Evolutionary conservation across 1,140 invertebrate species (phyloP), one percentile per base, ranked within the genome.

Genomic region (Stegodyphus mimosarum): DNA sequence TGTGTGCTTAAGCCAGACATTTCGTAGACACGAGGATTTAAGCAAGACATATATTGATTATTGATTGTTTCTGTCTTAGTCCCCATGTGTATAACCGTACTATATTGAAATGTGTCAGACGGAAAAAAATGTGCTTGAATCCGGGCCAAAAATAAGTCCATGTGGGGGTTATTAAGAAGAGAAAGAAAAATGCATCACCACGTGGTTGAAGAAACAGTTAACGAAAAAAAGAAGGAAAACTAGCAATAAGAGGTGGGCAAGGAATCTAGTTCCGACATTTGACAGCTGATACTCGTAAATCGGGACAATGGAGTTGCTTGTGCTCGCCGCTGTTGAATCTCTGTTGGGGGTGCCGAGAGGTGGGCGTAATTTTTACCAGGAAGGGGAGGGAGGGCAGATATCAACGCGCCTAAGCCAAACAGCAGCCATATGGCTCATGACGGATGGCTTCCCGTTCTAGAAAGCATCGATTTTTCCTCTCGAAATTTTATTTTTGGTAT

Each of bases 281-380:
- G 77, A 79, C 77, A 79, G 77, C 77, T 79, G 77, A 79, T 79
- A 64, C 60, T 70, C 77, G 77, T 79, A 79, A 79, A 79, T 79
- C 77, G 66, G 77, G 18, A 79, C 77, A 79, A 79, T 70, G 55
- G 77, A 79, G 33, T 79, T 66, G 66, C 17, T 49, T 33, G 66
- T 79, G 77, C 51, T 48, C n/a, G 66, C 11, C 52, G 60, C 48
- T 15, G 53, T 50, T 18, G 33, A 48, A 13, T 49, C 64, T 18
- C 17, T 17, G 18, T 18, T 50, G 7, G 51, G 18, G 60, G 33
- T 18, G 49, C 53, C 0, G 49, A n/a, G 48, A 48, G 75, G 50
- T 17, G 66, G n/a, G 15, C 15, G n/a, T n/a, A 51, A 15, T 15
- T 15, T 18, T 53, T 48, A n/a, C n/a, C 15, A 33, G 70, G 52